phyloP scores from a whole-genome alignment of 2,797 vertebrate species.

The Octomys mimax region DNA sequence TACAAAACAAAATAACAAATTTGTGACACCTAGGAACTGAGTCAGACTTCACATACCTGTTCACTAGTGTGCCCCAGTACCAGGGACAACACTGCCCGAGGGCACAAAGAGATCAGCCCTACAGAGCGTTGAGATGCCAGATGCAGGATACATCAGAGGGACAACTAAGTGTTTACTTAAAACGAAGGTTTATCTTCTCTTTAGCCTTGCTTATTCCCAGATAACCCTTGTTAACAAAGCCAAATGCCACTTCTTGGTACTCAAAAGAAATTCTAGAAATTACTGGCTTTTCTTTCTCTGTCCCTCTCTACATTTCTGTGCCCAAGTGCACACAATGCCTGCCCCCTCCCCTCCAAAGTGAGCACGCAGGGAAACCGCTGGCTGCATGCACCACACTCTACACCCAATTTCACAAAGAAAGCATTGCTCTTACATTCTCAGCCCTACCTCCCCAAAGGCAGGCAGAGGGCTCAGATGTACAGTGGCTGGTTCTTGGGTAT shows the following conservation, averaged over 20 bases:
- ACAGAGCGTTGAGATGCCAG: not conserved
- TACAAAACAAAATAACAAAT: constrained; percentile 12
- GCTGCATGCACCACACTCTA: accelerated
- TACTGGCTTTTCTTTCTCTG: not conserved
- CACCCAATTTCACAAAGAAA: not conserved
- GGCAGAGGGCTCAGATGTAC: no score
- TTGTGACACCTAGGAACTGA: not conserved
- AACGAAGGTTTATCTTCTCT: constrained; percentile 11
- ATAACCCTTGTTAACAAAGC: not conserved
- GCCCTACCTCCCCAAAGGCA: not conserved
- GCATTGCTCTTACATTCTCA: not conserved
- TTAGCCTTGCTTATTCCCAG: not conserved
- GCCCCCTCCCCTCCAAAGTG: not conserved
- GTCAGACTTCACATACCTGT: not conserved
- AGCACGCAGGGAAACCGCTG: accelerated
- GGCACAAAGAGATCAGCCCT: not conserved
- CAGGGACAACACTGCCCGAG: not conserved
- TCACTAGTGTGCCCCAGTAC: accelerated
- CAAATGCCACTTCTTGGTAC: not conserved
- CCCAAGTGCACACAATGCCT: not conserved
- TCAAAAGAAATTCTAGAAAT: not conserved
- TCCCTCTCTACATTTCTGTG: not conserved
- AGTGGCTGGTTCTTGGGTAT: not conserved
- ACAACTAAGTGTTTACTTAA: not conserved
- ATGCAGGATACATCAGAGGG: not conserved